phyloP scores from a whole-genome alignment of 2,888 invertebrate species.

The Noctua fimbriata region DNA sequence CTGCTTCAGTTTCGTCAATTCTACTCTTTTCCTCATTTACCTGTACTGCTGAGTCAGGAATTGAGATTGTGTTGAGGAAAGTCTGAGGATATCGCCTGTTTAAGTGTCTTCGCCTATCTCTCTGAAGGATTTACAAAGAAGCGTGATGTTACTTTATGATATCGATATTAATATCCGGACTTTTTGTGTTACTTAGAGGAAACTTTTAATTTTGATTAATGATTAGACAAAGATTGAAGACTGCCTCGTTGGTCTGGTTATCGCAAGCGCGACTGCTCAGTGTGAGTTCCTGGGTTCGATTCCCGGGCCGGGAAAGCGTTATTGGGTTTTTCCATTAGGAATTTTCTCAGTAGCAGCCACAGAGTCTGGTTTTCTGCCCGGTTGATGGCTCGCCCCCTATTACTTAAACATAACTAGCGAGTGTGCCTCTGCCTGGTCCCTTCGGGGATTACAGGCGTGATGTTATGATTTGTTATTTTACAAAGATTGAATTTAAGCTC shows the following conservation, averaged over 20 bases:
- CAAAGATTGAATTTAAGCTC: neutral
- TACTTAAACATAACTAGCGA: neutral
- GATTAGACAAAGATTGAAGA: neutral
- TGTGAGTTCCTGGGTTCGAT: neutral
- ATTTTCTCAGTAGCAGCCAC: neutral
- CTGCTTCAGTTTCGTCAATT: slow-evolving; percentile 53
- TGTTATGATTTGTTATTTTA: neutral
- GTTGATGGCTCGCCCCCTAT: neutral
- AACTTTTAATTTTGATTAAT: slow-evolving; percentile 3
- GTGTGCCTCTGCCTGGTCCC: neutral
- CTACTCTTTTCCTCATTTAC: slow-evolving; percentile 50
- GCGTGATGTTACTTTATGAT: slow-evolving; percentile 8
- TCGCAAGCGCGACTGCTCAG: neutral
- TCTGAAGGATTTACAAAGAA: slow-evolving; percentile 4
- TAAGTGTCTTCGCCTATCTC: slow-evolving; percentile 19
- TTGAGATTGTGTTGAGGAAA: slow-evolving; percentile 26
- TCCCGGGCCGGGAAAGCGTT: neutral
- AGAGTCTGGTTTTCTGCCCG: neutral
- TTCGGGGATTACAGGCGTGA: neutral
- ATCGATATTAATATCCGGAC: neutral
- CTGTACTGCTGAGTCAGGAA: slow-evolving; percentile 30
- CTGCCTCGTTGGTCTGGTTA: neutral
- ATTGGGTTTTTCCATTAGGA: neutral
- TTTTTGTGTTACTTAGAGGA: neutral
- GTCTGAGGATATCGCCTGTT: slow-evolving; percentile 9